These are phyloP conservation scores for Chrysaora quinquecirrha DNA, from an alignment of 30 jellyfish, hydroid and myxozoan species.

Conservation along the genomic window DNA sequence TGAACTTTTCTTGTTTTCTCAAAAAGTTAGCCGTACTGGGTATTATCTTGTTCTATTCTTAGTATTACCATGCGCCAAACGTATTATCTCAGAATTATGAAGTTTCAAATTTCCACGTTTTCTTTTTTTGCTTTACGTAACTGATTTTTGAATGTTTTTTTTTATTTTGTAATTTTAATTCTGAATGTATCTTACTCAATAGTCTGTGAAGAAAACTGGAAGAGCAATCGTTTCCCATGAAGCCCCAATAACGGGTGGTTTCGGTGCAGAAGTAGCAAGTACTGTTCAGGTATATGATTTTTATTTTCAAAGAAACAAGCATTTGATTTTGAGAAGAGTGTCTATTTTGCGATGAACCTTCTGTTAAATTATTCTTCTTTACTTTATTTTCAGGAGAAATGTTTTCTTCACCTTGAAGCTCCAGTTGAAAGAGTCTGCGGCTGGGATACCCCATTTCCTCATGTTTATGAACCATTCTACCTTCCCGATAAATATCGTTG, in stretches of 20 bases:
- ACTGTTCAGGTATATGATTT: slow-evolving; percentile 77
- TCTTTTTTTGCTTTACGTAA: neutral
- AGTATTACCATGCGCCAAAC: too few relatives aligned
- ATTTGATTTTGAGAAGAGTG: neutral
- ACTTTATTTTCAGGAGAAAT: slow-evolving; percentile 65
- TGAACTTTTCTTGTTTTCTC: too few relatives aligned
- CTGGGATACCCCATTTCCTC: slow-evolving; percentile 98
- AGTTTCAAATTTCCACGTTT: neutral
- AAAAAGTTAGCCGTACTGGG: too few relatives aligned
- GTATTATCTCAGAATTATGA: too few relatives aligned
- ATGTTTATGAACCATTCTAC: slow-evolving; percentile 95
- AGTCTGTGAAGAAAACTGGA: slow-evolving; percentile 95
- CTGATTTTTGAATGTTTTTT: neutral
- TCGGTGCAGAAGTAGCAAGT: slow-evolving; percentile 97
- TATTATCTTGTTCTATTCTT: too few relatives aligned
- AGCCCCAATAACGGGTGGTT: slow-evolving; percentile 98
- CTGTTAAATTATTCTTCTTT: neutral
- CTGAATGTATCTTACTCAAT: too few relatives aligned
- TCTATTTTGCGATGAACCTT: neutral
- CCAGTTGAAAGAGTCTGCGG: slow-evolving; percentile 99
- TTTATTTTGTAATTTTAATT: neutral
- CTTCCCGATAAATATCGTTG: slow-evolving; percentile 93
- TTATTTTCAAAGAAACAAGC: neutral
- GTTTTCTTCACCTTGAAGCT: slow-evolving; percentile 96
- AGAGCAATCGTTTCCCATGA: slow-evolving; percentile 93